These are phyloP conservation scores for Zonotrichia albicollis DNA, from an alignment of 2,797 vertebrate species.

Conservation along the genomic window DNA sequence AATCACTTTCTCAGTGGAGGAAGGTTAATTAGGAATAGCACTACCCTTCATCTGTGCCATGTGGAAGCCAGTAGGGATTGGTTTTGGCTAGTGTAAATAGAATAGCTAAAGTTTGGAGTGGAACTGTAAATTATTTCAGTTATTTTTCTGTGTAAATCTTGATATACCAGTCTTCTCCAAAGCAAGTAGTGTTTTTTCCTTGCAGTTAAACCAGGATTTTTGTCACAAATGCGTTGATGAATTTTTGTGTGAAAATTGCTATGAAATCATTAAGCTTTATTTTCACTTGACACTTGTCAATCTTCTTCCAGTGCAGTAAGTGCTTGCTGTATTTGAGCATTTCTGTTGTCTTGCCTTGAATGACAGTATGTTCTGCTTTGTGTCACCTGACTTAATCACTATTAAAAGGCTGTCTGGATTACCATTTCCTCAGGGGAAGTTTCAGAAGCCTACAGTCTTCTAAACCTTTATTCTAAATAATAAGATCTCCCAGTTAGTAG, in stretches of 20 bases:
- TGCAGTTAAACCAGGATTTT: background rate
- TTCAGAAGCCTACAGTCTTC: background rate
- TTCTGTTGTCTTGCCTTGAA: background rate
- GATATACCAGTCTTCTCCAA: background rate
- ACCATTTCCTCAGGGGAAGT: background rate
- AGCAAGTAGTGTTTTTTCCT: background rate
- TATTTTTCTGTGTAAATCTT: background rate
- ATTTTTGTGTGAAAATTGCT: background rate
- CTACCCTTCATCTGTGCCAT: background rate
- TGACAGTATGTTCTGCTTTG: conserved; percentile 23
- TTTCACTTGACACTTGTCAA: background rate
- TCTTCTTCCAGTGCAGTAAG: background rate
- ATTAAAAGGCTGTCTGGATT: conserved; percentile 1
- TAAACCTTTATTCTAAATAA: background rate
- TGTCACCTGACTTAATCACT: conserved; percentile 7
- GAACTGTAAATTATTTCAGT: background rate
- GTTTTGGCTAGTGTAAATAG: background rate
- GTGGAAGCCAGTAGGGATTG: background rate
- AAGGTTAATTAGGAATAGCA: background rate
- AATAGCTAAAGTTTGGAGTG: background rate
- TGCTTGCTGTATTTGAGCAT: background rate
- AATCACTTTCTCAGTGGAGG: background rate
- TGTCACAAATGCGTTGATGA: background rate
- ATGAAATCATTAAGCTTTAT: background rate
- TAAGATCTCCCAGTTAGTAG: background rate